These are phyloP conservation scores for Drosophila melanosoma DNA, from an alignment of 2,888 invertebrate species.

Conservation along the genomic window DNA sequence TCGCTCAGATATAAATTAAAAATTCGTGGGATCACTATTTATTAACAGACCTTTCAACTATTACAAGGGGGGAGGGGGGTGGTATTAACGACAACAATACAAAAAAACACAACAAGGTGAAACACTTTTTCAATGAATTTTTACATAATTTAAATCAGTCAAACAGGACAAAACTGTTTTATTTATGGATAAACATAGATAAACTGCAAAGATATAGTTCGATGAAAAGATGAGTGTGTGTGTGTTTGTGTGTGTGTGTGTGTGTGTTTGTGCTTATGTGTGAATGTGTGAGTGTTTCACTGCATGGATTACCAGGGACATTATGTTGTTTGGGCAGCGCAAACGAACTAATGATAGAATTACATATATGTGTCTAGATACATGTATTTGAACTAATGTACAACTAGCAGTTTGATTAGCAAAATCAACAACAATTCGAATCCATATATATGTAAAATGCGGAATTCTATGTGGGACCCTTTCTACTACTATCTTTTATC, in stretches of 20 bases:
- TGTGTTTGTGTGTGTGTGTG: constrained; percentile 10
- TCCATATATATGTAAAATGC: constrained; percentile 71
- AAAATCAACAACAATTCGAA: constrained; percentile 66
- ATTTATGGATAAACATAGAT: constrained; percentile 3
- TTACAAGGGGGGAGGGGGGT: background rate
- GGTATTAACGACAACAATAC: background rate
- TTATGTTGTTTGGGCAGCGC: constrained; percentile 12
- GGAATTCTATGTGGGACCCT: constrained; percentile 73
- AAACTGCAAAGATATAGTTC: constrained; percentile 41
- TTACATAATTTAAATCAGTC: background rate
- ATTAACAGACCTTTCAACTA: background rate
- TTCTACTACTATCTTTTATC: constrained; percentile 45
- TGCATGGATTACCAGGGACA: constrained; percentile 14
- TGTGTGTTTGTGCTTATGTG: constrained; percentile 6
- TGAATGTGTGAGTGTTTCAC: background rate
- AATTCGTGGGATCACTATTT: constrained; percentile 1
- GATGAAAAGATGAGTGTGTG: constrained; percentile 33
- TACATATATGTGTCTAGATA: constrained; percentile 26
- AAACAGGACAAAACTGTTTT: constrained; percentile 2
- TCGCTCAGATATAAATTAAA: constrained; percentile 1
- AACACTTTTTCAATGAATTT: constrained; percentile 13
- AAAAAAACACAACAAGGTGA: constrained; percentile 3
- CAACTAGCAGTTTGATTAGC: constrained; percentile 38
- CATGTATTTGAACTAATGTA: constrained; percentile 44
- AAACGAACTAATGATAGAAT: constrained; percentile 50